Base-by-base conservation (phyloP, 2,888 invertebrate genomes). In the Drepanosiphum platanoidis region DNA sequence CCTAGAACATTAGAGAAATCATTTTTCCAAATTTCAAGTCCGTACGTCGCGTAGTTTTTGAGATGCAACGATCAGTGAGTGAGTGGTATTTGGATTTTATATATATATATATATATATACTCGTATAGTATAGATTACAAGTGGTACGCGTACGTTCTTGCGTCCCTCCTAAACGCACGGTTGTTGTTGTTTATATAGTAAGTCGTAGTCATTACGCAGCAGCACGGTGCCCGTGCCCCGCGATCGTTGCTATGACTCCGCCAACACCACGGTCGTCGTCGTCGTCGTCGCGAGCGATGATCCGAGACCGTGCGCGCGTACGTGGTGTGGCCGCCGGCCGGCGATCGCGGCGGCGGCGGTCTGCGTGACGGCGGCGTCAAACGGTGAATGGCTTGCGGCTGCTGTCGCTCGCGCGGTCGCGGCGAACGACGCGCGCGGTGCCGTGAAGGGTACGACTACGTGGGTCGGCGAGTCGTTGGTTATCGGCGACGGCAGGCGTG, bases 351-450 rank as follows among this genome's bases (percentile, higher is more conserved):
- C 7, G 70, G 70, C n/a, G 27, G 22, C n/a, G 39, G n/a, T n/a
- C 39, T 9, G 36, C 11, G n/a, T n/a, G 70, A 39, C 70, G 30
- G 9, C 74, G 32, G 52, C 74, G 74, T 74, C 32, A 52, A 74
- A 74, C 32, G 74, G 52, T 74, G 52, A 74, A 74, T 74, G 74
- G 72, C 42, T 42, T n/a, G 46, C 46, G 72, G 30, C 22, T n/a
- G 30, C 32, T 15, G 52, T 34, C 11, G 22, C 11, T 27, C 61
- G 30, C 1, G 64, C 61, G 27, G 13, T 30, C 22, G 36, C 36
- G 39, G 42, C 13, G 36, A 30, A 1, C 42, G 72, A 18, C 22
- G 42, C 27, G 27, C 4, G 52, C 32, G 22, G 74, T 52, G 5
- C 11, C 9, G 9, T 22, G 46, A 30, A 46, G 46, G 72, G 71